A percentile compares a stretch with the other conserved stretches of the same genome.
These are phyloP conservation scores for Barnardius zonarius DNA, from an alignment of 2,113 vertebrate species.

Conservation along the genomic window DNA sequence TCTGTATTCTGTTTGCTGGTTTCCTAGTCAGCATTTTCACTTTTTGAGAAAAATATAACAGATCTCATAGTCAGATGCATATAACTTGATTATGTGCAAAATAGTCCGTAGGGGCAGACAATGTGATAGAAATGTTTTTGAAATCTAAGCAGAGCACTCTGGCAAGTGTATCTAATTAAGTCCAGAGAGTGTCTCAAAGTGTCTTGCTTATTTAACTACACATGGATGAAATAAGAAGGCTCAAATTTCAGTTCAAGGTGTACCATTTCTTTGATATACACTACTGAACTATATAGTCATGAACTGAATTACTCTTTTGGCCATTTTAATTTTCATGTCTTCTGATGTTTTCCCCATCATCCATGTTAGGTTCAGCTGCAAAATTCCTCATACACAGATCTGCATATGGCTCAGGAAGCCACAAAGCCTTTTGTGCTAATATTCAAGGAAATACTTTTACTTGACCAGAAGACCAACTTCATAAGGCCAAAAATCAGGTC, in stretches of 20 bases:
- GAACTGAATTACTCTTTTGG: not conserved
- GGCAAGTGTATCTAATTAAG: not conserved
- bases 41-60: not conserved
- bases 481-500: not conserved
- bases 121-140: not conserved
- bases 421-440: not conserved
- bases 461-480: not conserved
- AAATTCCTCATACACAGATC: not conserved
- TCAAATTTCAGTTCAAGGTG: not conserved
- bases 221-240: not conserved
- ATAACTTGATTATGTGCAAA: not conserved
- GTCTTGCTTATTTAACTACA: not conserved
- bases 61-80: not conserved
- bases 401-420: fast-evolving
- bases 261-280: not conserved
- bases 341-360: not conserved
- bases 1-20: not conserved
- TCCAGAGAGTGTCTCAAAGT: not conserved
- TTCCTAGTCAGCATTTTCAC: not conserved
- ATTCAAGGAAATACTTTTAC: not conserved
- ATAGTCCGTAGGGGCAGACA: not conserved
- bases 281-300: not conserved
- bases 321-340: not conserved
- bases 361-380: not conserved
- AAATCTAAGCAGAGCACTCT: not conserved